Conservation (phyloP, 2,888 invertebrate species). For the Phasia obesa region DNA sequence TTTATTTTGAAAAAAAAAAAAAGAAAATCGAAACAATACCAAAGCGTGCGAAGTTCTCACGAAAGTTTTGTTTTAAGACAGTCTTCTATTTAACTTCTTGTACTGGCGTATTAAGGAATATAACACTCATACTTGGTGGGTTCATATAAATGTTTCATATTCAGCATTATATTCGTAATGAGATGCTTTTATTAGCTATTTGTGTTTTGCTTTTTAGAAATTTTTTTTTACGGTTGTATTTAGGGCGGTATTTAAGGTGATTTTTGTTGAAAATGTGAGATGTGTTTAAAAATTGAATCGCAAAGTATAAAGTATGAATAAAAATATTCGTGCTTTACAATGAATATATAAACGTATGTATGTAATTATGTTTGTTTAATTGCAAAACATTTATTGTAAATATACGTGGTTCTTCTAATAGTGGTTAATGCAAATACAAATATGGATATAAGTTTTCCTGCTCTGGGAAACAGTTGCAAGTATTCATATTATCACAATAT, state of each 20-base stretch:
- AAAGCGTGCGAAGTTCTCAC: slow-evolving; percentile 73
- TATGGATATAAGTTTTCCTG: too few species aligned
- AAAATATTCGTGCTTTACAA: neutral
- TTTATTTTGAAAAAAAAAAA: too few species aligned
- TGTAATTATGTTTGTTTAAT: too few species aligned
- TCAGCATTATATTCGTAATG: slow-evolving; percentile 49
- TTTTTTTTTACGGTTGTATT: neutral
- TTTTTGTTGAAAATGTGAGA: neutral
- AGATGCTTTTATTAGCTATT: slow-evolving; percentile 52
- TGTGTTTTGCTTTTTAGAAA: neutral
- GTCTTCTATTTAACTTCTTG: slow-evolving; percentile 13
- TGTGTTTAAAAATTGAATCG: neutral
- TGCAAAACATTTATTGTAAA: too few species aligned
- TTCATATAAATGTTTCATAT: slow-evolving; percentile 53
- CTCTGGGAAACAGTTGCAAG: too few species aligned
- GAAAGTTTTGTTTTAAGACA: slow-evolving; percentile 62
- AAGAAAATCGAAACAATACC: slow-evolving; percentile 46
- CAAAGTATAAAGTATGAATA: neutral
- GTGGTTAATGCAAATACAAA: too few species aligned
- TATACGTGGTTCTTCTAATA: too few species aligned
- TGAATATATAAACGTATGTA: too few species aligned
- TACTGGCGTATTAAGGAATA: slow-evolving; percentile 2
- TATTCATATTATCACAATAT: too few species aligned
- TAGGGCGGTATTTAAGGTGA: neutral
- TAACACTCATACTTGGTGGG: slow-evolving; percentile 15